These are phyloP conservation scores for Drosophila teissieri DNA, from an alignment of 1,140 invertebrate species.

Conservation along the genomic window DNA sequence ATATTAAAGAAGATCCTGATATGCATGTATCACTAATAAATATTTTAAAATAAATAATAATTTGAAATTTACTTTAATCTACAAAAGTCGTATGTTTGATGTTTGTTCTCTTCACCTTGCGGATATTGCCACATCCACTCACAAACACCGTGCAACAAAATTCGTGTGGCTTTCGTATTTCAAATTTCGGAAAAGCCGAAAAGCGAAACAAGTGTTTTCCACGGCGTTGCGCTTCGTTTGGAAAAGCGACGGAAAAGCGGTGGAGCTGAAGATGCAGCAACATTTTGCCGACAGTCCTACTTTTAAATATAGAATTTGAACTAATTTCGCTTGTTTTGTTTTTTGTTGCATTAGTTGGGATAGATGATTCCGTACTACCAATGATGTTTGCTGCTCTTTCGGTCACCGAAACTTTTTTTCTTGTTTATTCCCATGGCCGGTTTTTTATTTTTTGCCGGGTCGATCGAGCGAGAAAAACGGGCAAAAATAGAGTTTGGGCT, in stretches of 20 bases:
- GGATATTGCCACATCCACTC: conserved; percentile 22
- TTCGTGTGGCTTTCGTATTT: conserved; percentile 40
- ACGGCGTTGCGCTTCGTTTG: conserved; percentile 75
- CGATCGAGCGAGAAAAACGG: conserved; percentile 49
- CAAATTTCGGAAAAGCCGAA: conserved; percentile 46
- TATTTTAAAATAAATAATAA: no score
- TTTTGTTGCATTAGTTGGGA: conserved; percentile 43
- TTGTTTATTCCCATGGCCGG: conserved; percentile 37
- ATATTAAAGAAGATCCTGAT: no score
- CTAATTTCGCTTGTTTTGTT: conserved; percentile 72
- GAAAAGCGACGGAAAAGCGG: conserved; percentile 50
- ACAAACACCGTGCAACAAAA: conserved; percentile 25
- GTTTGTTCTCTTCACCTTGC: conserved; percentile 38
- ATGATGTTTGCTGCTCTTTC: conserved; percentile 53
- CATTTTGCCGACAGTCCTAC: conserved; percentile 80
- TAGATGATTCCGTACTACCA: conserved; percentile 19
- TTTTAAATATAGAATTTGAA: conserved; percentile 82
- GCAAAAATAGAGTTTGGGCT: conserved; percentile 79
- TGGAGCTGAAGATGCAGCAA: conserved; percentile 54
- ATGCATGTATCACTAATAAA: no score
- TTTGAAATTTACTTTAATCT: no score
- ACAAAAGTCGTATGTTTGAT: conserved; percentile 5
- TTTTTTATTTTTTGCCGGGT: conserved; percentile 37
- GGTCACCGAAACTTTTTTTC: conserved; percentile 34
- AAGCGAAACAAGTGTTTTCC: conserved; percentile 77